Conservation (phyloP, 2,797 vertebrate genomes). For the Enteromius unitaeniatus region DNA sequence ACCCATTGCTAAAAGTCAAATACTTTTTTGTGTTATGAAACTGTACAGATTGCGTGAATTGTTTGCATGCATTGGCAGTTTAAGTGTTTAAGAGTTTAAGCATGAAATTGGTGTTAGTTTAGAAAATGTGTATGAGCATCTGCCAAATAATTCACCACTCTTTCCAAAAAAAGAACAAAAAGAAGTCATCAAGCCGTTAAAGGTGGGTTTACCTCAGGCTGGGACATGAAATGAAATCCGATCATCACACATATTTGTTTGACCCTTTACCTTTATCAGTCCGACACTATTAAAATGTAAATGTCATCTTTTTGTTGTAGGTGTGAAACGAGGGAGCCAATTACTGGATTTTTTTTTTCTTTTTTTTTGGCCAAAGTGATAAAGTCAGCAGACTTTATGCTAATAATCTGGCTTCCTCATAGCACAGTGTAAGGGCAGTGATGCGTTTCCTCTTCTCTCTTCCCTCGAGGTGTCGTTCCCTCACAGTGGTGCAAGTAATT, state of each 20-base stretch:
- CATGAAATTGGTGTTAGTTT: background rate
- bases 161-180: constrained; percentile 32
- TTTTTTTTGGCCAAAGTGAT: constrained; percentile 74
- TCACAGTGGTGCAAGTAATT: constrained; percentile 85
- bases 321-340: constrained; percentile 79
- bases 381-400: constrained; percentile 81
- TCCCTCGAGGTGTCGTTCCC: constrained; percentile 74
- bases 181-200: constrained; percentile 47
- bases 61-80: background rate
- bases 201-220: constrained; percentile 53
- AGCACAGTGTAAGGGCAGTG: constrained; percentile 69
- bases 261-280: constrained; percentile 81
- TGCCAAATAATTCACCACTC: constrained; percentile 27
- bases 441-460: constrained; percentile 74
- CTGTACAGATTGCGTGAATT: constrained; percentile 58
- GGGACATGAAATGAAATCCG: constrained; percentile 35
- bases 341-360: constrained; percentile 75
- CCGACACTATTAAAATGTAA: constrained; percentile 89
- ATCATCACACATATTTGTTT: constrained; percentile 75
- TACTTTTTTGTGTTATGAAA: constrained; percentile 66
- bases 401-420: constrained; percentile 63
- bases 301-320: constrained; percentile 80
- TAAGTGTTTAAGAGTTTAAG: background rate
- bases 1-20: constrained; percentile 74
- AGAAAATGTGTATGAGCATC: background rate